These are phyloP conservation scores for Helogale parvula DNA, from an alignment of 2,113 vertebrate species.

Conservation along the genomic window DNA sequence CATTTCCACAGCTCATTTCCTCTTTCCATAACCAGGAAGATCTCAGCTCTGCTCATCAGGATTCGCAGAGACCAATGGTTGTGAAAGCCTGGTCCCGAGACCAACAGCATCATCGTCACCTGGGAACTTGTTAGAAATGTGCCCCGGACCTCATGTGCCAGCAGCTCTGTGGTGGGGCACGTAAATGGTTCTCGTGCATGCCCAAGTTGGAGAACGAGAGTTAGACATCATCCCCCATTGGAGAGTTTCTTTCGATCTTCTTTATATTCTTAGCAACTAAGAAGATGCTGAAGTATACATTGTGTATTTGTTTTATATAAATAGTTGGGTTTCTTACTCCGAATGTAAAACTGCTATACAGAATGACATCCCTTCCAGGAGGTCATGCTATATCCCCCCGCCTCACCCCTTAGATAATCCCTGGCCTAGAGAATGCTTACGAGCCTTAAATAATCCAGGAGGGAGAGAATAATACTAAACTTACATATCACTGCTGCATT, in stretches of 20 bases:
- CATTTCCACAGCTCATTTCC: constrained; percentile 13
- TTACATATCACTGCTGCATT: background rate
- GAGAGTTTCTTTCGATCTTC: background rate
- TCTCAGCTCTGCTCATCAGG: background rate
- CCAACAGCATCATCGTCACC: background rate
- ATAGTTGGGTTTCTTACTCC: constrained; percentile 16
- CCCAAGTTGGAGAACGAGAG: background rate
- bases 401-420: background rate
- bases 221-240: background rate
- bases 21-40: background rate
- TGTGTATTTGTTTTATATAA: background rate
- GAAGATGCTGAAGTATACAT: background rate
- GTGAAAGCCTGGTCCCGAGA: background rate
- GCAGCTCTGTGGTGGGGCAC: background rate
- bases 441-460: background rate
- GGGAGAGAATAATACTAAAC: background rate
- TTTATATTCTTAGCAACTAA: background rate
- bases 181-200: background rate
- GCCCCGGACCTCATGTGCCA: background rate
- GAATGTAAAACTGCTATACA: background rate
- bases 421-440: background rate
- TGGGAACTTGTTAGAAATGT: background rate
- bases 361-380: background rate
- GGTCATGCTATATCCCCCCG: background rate
- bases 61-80: background rate